phyloP scores from a whole-genome alignment of 2,797 vertebrate genomes.

The Hipposideros larvatus region DNA sequence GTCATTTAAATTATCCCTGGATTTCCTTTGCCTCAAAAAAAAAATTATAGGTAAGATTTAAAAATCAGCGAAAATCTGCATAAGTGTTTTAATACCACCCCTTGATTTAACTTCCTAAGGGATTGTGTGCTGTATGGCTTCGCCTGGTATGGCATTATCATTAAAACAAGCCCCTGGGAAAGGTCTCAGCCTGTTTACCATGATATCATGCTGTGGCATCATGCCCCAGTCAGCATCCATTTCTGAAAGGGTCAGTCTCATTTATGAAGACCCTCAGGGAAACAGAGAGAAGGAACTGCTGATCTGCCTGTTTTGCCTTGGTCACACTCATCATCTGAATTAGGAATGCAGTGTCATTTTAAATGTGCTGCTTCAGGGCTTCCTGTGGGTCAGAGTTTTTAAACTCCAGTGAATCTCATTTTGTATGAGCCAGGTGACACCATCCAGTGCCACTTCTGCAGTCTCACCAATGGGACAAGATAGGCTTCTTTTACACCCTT shows the following conservation, averaged over 20 bases:
- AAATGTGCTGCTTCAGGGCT: conserved; percentile 62
- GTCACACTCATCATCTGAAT: conserved; percentile 54
- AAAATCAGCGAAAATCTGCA: background rate
- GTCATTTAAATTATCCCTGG: background rate
- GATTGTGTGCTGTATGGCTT: background rate
- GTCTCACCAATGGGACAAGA: background rate
- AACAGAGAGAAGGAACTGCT: conserved; percentile 30
- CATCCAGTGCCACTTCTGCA: background rate
- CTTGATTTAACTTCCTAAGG: conserved; percentile 10
- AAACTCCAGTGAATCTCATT: conserved; percentile 48
- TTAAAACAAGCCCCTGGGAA: conserved; percentile 46
- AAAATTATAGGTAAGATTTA: background rate
- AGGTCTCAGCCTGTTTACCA: background rate
- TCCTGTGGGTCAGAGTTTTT: conserved; percentile 60
- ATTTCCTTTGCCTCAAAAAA: conserved; percentile 21
- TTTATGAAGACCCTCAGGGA: conserved; percentile 5
- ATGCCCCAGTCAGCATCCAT: conserved; percentile 35
- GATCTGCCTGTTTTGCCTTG: conserved; percentile 43
- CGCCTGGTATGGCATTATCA: background rate
- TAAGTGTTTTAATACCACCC: background rate
- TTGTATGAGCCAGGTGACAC: background rate
- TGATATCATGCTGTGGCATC: background rate
- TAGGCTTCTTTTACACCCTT: background rate
- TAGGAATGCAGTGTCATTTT: conserved; percentile 57
- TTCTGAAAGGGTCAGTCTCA: conserved; percentile 42